Conservation (phyloP, 92 coral and sea anemone species). For the Epizoanthus rinbou region DNA sequence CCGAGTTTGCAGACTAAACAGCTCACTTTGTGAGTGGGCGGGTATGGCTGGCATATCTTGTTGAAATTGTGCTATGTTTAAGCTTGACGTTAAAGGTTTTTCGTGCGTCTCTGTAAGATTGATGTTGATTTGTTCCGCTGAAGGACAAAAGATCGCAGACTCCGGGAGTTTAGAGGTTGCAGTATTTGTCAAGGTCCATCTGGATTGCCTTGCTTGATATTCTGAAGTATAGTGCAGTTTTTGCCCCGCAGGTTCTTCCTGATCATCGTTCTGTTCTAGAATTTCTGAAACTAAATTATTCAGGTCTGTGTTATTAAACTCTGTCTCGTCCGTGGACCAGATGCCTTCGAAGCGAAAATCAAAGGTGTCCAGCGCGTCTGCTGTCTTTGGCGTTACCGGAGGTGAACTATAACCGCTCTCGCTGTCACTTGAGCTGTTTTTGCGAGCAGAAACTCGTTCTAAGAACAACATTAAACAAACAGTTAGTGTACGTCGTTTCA, state of each 20-base stretch:
- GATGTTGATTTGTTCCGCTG: neutral
- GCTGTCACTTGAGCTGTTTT: neutral
- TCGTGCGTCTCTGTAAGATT: neutral
- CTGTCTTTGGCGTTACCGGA: neutral
- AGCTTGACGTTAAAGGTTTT: neutral
- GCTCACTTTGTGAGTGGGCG: neutral
- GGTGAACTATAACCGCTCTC: conserved; percentile 13
- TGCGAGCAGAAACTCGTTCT: neutral
- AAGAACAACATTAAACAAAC: neutral
- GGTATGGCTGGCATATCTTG: neutral
- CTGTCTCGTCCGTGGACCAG: conserved; percentile 1
- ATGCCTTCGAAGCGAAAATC: conserved; percentile 2
- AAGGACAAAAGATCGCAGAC: neutral
- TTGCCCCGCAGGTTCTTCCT: neutral
- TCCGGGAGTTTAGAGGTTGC: neutral
- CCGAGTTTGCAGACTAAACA: neutral
- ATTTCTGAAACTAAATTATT: conserved; percentile 1
- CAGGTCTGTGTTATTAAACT: neutral
- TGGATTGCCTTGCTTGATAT: neutral
- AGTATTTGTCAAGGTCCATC: neutral
- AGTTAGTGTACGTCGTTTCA: neutral
- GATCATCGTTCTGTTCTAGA: neutral
- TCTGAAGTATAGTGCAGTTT: neutral
- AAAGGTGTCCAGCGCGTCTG: neutral
- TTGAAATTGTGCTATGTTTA: neutral